These are phyloP conservation scores for Enteromius fasciolatus DNA, from an alignment of 2,797 vertebrate genomes.

Conservation along the genomic window DNA sequence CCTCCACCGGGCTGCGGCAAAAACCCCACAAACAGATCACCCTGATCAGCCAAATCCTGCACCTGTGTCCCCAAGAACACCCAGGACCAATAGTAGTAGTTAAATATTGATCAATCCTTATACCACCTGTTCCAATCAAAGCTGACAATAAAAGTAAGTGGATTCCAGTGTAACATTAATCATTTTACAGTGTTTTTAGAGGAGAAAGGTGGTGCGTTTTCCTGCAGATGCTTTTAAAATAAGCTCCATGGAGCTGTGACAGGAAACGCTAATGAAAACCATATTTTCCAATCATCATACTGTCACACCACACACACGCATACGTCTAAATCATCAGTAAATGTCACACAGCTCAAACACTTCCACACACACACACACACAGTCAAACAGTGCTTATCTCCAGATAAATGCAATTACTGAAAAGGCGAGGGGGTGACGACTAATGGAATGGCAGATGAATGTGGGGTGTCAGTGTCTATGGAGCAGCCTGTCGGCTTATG, in stretches of 20 bases:
- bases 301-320: slow-evolving; percentile 48
- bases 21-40: slow-evolving; percentile 81
- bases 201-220: slow-evolving; percentile 64
- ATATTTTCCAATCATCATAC: slow-evolving; percentile 65
- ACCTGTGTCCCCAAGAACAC: slow-evolving; percentile 75
- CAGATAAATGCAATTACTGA: slow-evolving; percentile 52
- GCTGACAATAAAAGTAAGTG: slow-evolving; percentile 7
- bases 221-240: slow-evolving; percentile 65
- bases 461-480: slow-evolving; percentile 29
- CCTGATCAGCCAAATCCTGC: slow-evolving; percentile 90
- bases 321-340: slow-evolving; percentile 46
- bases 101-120: slow-evolving; percentile 14
- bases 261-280: slow-evolving; percentile 69
- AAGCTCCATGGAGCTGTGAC: slow-evolving; percentile 67
- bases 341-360: slow-evolving; percentile 58
- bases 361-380: slow-evolving; percentile 44
- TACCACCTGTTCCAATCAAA: slow-evolving; percentile 12
- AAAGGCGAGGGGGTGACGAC: slow-evolving; percentile 36
- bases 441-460: slow-evolving; percentile 39
- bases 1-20: too few relatives aligned
- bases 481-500: slow-evolving; percentile 29
- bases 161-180: slow-evolving; percentile 13
- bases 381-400: slow-evolving; percentile 51
- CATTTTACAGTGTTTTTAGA: slow-evolving; percentile 36
- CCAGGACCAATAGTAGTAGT: background rate